Conservation (phyloP, 2,797 vertebrate genomes). For the Danio jaintianensis region DNA sequence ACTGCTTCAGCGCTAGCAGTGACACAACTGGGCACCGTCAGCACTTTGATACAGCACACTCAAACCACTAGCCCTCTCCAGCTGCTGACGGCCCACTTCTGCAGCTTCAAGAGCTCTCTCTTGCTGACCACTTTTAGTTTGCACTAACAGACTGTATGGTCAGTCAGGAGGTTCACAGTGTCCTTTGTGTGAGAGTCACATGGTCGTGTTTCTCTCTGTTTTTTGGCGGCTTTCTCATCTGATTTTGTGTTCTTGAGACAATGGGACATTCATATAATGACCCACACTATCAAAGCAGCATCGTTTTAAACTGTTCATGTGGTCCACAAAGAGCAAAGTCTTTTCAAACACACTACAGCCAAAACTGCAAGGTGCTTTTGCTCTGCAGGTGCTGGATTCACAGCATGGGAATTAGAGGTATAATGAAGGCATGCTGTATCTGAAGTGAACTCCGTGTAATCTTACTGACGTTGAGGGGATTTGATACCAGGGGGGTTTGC, state of each 20-base stretch:
- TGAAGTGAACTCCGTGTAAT: conserved; percentile 34
- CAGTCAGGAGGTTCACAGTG: conserved; percentile 30
- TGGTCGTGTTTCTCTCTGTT: conserved; percentile 27
- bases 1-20: conserved; percentile 25
- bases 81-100: conserved; percentile 26
- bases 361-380: conserved; percentile 20
- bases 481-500: conserved; percentile 37
- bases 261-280: conserved; percentile 15
- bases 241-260: conserved; percentile 17
- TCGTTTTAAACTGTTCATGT: not conserved
- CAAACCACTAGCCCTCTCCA: conserved; percentile 1
- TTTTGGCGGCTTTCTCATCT: not conserved
- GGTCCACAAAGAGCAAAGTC: not conserved
- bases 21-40: conserved; percentile 14
- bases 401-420: conserved; percentile 28
- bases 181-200: conserved; percentile 40
- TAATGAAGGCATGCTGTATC: conserved; percentile 21
- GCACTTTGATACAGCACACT: conserved; percentile 11
- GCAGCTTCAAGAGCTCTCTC: not conserved
- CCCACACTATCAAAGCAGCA: not conserved
- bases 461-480: conserved; percentile 27
- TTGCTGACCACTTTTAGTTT: conserved; percentile 1
- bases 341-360: conserved; percentile 15
- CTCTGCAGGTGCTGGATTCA: conserved; percentile 38
- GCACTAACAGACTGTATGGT: conserved; percentile 3